Percentiles rank a stretch among this genome's conserved stretches.
phyloP scores from a whole-genome alignment of 2,113 vertebrate genomes.

The Seriola dumerili region DNA sequence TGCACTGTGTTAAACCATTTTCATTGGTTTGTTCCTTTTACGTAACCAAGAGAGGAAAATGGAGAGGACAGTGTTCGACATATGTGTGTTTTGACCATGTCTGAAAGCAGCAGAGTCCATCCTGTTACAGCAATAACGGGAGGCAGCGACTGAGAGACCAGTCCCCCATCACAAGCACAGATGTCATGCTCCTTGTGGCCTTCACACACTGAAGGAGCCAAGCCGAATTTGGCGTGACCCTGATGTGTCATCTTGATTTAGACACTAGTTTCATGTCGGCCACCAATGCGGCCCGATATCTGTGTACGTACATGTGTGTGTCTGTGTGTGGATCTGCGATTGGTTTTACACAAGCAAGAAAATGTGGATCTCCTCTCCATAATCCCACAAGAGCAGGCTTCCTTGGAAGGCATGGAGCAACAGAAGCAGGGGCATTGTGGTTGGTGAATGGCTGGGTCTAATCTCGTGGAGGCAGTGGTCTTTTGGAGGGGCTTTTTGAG shows the following conservation, averaged over 20 bases:
- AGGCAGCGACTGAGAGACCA: conserved; percentile 55
- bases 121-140: conserved; percentile 55
- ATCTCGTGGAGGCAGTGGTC: conserved; percentile 75
- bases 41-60: conserved; percentile 29
- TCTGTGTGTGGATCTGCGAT: background rate
- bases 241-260: conserved; percentile 80
- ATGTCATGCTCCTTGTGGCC: conserved; percentile 78
- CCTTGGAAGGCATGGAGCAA: conserved; percentile 69
- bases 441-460: conserved; percentile 72
- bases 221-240: conserved; percentile 76
- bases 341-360: conserved; percentile 51
- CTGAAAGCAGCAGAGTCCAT: conserved; percentile 56
- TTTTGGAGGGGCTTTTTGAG: conserved; percentile 69
- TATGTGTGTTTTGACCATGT: conserved; percentile 61
- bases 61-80: conserved; percentile 45
- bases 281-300: conserved; percentile 58
- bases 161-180: conserved; percentile 59
- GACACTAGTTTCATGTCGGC: conserved; percentile 57
- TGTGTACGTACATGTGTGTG: conserved; percentile 5
- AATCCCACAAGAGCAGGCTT: conserved; percentile 74
- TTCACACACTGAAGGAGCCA: conserved; percentile 70
- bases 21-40: conserved; percentile 49
- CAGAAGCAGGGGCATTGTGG: conserved; percentile 71
- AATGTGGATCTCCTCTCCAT: conserved; percentile 59
- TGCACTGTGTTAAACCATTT: conserved; percentile 18